Conservation (phyloP, 2,797 vertebrate genomes). For the Simalia tracyae region DNA sequence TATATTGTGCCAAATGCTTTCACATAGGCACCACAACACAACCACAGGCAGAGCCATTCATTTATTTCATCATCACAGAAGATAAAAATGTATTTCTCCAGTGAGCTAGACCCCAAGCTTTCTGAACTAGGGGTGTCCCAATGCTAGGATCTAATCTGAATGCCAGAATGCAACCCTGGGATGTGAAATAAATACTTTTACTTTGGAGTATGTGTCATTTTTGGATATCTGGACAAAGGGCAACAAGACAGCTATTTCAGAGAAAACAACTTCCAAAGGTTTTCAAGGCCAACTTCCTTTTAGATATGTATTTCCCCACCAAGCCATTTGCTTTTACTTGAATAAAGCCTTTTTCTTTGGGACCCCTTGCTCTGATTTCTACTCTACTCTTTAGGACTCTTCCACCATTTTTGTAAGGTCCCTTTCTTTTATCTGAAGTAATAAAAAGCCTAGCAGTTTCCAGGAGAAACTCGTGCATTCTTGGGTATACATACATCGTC, state of each 20-base stretch:
- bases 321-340: not conserved
- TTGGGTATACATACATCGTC: slow-evolving; percentile 45
- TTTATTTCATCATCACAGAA: not conserved
- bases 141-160: not conserved
- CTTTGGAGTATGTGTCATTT: not conserved
- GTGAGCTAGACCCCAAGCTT: not conserved
- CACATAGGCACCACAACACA: not conserved
- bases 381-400: not conserved
- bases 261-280: not conserved
- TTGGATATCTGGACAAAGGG: not conserved
- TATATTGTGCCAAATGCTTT: not conserved
- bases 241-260: not conserved
- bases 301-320: not conserved
- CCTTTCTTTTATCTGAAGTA: slow-evolving; percentile 25
- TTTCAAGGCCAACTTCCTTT: not conserved
- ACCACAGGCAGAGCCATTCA: not conserved
- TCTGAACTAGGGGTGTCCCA: not conserved
- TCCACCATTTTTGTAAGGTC: not conserved
- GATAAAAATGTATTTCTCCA: not conserved
- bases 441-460: slow-evolving; percentile 44
- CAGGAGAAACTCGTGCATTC: slow-evolving; percentile 49
- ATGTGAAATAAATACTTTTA: not conserved
- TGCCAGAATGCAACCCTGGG: not conserved
- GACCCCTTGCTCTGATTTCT: not conserved
- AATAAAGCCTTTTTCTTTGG: not conserved